A percentile compares a stretch with the other conserved stretches of the same genome.
phyloP scores from a whole-genome alignment of 1,140 invertebrate species.

The Ceratoteleas bidentatus region DNA sequence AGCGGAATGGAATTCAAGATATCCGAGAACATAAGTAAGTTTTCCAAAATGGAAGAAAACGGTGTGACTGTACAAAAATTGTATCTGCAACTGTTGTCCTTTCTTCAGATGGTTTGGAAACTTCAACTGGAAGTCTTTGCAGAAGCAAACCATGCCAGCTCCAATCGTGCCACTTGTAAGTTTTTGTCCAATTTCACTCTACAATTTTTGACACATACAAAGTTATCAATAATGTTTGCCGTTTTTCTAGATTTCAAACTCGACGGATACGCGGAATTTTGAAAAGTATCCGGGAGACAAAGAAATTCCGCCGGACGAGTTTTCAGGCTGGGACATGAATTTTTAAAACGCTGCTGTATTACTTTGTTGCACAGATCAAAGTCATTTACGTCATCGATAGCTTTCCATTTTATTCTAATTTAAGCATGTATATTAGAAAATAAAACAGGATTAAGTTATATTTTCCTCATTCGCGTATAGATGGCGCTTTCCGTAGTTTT shows the following conservation, averaged over 20 bases:
- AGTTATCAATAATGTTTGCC: neutral
- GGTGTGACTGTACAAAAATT: too few species aligned
- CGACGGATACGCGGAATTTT: constrained; percentile 83
- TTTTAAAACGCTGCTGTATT: constrained; percentile 77
- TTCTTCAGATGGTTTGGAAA: constrained; percentile 91
- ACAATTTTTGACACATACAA: constrained; percentile 4
- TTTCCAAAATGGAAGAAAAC: too few species aligned
- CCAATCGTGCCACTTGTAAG: constrained; percentile 90
- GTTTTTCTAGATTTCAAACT: constrained; percentile 77
- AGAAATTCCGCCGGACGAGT: constrained; percentile 83
- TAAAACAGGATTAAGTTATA: too few species aligned
- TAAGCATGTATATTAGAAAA: too few species aligned
- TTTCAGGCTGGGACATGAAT: constrained; percentile 84
- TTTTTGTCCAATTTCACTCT: constrained; percentile 2
- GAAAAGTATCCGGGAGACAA: constrained; percentile 83
- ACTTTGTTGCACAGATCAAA: too few species aligned
- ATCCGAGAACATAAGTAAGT: constrained; percentile 95
- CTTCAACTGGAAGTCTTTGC: constrained; percentile 94
- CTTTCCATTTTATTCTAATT: too few species aligned
- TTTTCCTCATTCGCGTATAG: too few species aligned
- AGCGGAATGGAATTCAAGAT: constrained; percentile 94
- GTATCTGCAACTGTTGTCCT: too few species aligned
- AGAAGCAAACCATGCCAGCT: constrained; percentile 86
- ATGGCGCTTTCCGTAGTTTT: too few species aligned
- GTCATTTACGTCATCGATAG: too few species aligned